Base-by-base conservation (phyloP, 2,888 invertebrate genomes). In the Eubasilissa splendida region DNA sequence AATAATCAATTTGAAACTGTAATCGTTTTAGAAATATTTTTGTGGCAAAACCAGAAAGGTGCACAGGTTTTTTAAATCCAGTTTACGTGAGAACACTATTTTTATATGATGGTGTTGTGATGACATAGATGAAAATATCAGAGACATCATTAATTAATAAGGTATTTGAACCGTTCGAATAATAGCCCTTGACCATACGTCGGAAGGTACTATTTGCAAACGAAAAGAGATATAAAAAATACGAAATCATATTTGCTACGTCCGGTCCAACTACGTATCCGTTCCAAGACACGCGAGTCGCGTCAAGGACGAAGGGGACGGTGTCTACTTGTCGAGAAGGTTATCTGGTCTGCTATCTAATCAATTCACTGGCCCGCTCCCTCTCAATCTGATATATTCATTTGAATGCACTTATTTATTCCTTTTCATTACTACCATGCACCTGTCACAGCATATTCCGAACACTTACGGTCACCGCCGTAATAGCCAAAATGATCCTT, bases 301-400 rank as follows among this genome's bases (percentile, higher is more conserved):
- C 42, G 68, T 12, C 68, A 68, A 68, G 68, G 63, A 63, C 50
- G n/a, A 68, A 14, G 68, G 14, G 7, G 66, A 50, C 68, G 68
- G 50, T 68, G 50, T 50, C 42, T 42, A 7, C 68, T 14, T 14
- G 50, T 14, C n/a, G 22, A 74, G 74, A 74, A 74, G 74, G 74
- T 74, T 74, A 74, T 74, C 74, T 74, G 74, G 74, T 74, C 73
- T 31, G 56, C 54, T 31, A 50, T 59, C 74, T 59, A 42, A 74
- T 74, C 74, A 50, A 74, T 58, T 14, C 50, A 58, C 42, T 74
- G 11, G 74, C 12, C 74, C 74, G 74, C 74, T 74, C 74, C 58
- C 60, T 74, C 59, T 74, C 42, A 42, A 58, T 59, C 59, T 59
- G 59, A 74, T 59, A 74, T 33, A 22, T 59, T 9, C 59, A 74